Base-by-base conservation (phyloP, 2,113 vertebrate genomes). In the Hiodon alosoides region DNA sequence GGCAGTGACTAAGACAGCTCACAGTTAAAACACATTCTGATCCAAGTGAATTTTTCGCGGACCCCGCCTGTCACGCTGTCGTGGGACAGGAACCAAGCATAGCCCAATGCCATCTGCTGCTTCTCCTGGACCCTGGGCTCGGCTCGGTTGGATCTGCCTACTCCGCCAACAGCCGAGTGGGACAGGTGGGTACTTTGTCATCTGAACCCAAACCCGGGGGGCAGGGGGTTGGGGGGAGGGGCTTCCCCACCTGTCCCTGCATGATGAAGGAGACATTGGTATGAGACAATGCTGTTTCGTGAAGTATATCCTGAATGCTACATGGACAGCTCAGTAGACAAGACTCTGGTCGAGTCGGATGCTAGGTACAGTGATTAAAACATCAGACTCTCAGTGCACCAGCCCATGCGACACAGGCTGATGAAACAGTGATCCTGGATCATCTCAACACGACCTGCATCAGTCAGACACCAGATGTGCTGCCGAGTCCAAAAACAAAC, bases 401-500 rank as follows among this genome's bases (percentile, higher is more conserved):
- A n/a, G 31, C 68, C 68, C 68, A 71, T 16, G 11, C 13, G 57
- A 59, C 48, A 7, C 55, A n/a, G 70, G 14, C 53, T 71, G 57
- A 11, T 17, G 48, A 48, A 54, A 59, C 14, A 71, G 11, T 3
- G 16, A 64, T 16, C 17, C 13, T 5, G 46, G 70, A 47, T 60
- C 7, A 9, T 60, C 17, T 46, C 54, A 71, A 60, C 70, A 14
- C 16, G 70, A n/a, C 47, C 31, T 31, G 67, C 77, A 67, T 74
- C 31, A 71, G 73, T 54, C 64, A 71, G 71, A 82, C 74, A 76
- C 58, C 65, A 79, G 73, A 79, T 67, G 69, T 52, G 16, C 64
- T 51, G 54, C 5, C 60, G 54, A 72, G 17, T 71, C 69, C 31
- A 31, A 31, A 31, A 55, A 55, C 51, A 71, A 76, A 59, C 77